Evolutionary conservation across 2,113 vertebrate genomes (phyloP), one percentile per base, ranked within the genome.

Genomic region (Gobius niger): DNA sequence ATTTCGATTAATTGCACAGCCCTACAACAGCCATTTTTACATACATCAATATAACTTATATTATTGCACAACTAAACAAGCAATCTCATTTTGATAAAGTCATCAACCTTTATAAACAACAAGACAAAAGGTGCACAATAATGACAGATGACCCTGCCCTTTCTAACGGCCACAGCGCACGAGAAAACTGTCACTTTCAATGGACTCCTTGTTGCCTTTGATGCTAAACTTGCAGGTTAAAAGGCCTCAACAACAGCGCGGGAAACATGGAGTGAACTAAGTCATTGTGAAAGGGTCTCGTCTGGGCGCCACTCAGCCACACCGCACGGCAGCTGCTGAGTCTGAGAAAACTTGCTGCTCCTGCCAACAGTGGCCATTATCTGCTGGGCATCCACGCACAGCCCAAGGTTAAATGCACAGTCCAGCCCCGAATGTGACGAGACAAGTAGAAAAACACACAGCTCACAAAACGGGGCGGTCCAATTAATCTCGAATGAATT

Each of bases 391-490:
- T n/a, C 59, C 75, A 78, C 14, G 53, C 75, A 69, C 82, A 72
- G 70, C 69, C 82, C 76, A 84, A 82, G 85, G 83, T 82, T 77
- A 84, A 82, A 83, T 59, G 63, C 80, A 75, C 65, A 77, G 72
- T 24, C 73, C 63, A 73, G 74, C 40, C 73, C 44, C 52, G 67
- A 56, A 77, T 72, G 70, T 82, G 64, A 65, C 65, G 68, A 61
- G 80, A 65, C 63, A 47, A 70, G 80, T 72, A 14, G 47, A 42
- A 42, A 42, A 51, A 76, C 15, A 67, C 9, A 70, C 52, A 34
- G 2, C 24, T 34, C 24, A 34, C 24, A 34, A 34, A 34, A 34
- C 5, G 24, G 24, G 24, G 3, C 24, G 24, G 24, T 4, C 3
- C 24, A 34, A 34, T 34, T 34, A 34, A 34, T 34, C 24, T 34